These are phyloP conservation scores for Episyrphus balteatus DNA, from an alignment of 1,140 invertebrate species.

Conservation along the genomic window DNA sequence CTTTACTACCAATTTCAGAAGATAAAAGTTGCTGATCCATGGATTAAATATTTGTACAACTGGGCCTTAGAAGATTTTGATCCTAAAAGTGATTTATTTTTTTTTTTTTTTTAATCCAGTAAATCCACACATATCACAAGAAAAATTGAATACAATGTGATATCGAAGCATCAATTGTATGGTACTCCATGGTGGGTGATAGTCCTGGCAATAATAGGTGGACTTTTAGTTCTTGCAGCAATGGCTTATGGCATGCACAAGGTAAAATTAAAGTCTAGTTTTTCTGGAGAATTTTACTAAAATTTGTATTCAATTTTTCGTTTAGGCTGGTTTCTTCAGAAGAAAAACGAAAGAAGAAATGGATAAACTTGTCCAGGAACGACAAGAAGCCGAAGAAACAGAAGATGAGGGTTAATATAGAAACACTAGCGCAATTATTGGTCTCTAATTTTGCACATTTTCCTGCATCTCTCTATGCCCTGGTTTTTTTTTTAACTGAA, in stretches of 20 bases:
- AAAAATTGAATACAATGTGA: conserved; percentile 28
- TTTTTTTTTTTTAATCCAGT: too few relatives aligned
- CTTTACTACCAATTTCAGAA: too few relatives aligned
- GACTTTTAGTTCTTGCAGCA: conserved; percentile 21
- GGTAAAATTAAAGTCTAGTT: conserved; percentile 10
- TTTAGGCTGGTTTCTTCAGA: conserved; percentile 30
- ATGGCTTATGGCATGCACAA: conserved; percentile 27
- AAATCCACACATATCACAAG: conserved; percentile 14
- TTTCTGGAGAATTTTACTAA: neutral
- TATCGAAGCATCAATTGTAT: conserved; percentile 25
- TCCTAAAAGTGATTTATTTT: too few relatives aligned
- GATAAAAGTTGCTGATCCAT: too few relatives aligned
- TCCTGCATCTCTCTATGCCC: too few relatives aligned
- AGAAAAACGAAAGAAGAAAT: conserved; percentile 29
- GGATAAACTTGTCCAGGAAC: conserved; percentile 17
- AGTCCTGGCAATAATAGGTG: conserved; percentile 24
- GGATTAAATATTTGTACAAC: too few relatives aligned
- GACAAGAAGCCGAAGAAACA: too few relatives aligned
- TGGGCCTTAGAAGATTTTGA: too few relatives aligned
- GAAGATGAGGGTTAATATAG: too few relatives aligned
- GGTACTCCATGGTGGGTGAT: conserved; percentile 23
- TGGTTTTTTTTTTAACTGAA: too few relatives aligned
- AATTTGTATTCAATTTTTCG: neutral
- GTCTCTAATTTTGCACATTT: too few relatives aligned
- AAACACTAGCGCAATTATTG: too few relatives aligned